These are phyloP conservation scores for Ectemnius lituratus DNA, from an alignment of 2,888 invertebrate species.

Conservation along the genomic window DNA sequence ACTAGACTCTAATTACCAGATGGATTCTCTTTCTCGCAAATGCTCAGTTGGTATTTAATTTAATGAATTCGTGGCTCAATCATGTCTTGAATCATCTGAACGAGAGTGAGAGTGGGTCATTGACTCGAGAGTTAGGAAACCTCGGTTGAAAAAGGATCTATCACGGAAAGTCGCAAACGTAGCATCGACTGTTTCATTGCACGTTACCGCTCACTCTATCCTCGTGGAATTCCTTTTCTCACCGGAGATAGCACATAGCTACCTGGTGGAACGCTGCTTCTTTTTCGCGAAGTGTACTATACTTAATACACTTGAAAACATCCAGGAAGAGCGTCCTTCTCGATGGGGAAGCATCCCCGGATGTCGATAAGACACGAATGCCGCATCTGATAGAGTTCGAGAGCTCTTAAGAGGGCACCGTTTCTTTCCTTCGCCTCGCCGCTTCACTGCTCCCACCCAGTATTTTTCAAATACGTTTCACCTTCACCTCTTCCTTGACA, in stretches of 20 bases:
- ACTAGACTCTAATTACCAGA: background rate
- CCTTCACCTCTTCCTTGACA: too few relatives aligned
- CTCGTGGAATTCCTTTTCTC: background rate
- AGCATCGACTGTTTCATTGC: background rate
- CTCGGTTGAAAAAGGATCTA: background rate
- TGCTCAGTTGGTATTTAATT: too few relatives aligned
- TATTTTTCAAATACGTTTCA: background rate
- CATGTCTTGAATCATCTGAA: too few relatives aligned
- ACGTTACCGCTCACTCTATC: background rate
- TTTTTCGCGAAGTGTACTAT: background rate
- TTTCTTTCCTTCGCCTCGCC: constrained; percentile 16
- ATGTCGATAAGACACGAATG: constrained; percentile 59
- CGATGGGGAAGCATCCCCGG: background rate
- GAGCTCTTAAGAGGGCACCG: background rate
- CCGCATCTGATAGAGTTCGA: constrained; percentile 44
- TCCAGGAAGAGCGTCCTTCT: too few relatives aligned
- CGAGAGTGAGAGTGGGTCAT: too few relatives aligned
- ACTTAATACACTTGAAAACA: background rate
- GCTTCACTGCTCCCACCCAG: constrained; percentile 23
- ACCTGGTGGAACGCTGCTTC: background rate
- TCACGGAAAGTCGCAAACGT: background rate
- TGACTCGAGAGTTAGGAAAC: background rate
- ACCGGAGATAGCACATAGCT: background rate
- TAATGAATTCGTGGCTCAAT: too few relatives aligned
- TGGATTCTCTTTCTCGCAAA: background rate